phyloP scores from a whole-genome alignment of 1,140 invertebrate species.

The Bombus soroeensis region DNA sequence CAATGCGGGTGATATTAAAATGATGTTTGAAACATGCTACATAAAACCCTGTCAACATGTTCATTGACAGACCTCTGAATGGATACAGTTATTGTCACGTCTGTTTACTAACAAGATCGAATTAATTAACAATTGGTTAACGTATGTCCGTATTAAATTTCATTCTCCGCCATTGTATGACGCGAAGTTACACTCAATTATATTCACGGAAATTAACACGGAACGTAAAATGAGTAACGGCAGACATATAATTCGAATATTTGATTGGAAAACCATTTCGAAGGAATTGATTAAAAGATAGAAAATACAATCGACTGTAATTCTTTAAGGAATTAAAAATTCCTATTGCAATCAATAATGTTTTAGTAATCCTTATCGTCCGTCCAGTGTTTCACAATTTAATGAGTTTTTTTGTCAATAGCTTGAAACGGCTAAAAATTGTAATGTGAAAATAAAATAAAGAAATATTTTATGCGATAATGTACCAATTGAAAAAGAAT shows the following conservation, averaged over 20 bases:
- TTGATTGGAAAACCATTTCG: not conserved
- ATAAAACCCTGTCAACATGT: slow-evolving; percentile 23
- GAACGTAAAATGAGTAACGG: not conserved
- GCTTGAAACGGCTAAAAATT: too few species aligned
- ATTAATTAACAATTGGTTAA: slow-evolving; percentile 49
- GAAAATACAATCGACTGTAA: too few species aligned
- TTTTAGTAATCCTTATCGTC: too few species aligned
- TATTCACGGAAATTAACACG: slow-evolving; percentile 1
- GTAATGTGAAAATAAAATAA: too few species aligned
- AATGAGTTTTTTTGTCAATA: too few species aligned
- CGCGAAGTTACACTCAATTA: not conserved
- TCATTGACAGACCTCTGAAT: slow-evolving; percentile 31
- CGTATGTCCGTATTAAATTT: slow-evolving; percentile 25
- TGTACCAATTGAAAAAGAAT: too few species aligned
- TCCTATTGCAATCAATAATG: not conserved
- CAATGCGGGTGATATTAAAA: not conserved
- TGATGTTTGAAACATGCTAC: not conserved
- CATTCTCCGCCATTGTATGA: not conserved
- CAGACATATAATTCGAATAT: not conserved
- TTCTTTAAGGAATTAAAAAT: not conserved
- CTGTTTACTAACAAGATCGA: slow-evolving; percentile 46
- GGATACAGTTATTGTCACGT: slow-evolving; percentile 7
- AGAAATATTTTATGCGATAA: too few species aligned
- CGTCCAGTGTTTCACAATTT: not conserved
- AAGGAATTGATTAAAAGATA: too few species aligned